Percentiles rank a stretch among this genome's conserved stretches.
Conservation (phyloP, 2,113 vertebrate genomes). For the Petrocephalus microphthalmus region DNA sequence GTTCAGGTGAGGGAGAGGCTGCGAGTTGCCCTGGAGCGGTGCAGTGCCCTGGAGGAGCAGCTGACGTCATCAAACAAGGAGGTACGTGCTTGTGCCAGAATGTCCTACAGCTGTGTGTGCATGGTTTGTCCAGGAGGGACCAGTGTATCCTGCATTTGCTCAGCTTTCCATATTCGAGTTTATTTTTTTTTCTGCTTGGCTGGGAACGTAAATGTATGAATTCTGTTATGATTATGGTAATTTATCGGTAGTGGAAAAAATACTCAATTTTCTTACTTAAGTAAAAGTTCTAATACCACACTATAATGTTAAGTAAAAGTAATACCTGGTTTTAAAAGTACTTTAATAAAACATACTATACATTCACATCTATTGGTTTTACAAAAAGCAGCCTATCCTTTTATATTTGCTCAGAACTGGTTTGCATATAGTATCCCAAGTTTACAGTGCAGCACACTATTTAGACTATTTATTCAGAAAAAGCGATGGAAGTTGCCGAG, state of each 20-base stretch:
- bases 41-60: constrained; percentile 87
- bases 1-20: constrained; percentile 85
- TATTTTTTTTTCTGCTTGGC: neutral
- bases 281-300: neutral
- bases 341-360: no score
- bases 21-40: constrained; percentile 89
- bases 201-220: neutral
- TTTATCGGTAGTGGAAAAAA: neutral
- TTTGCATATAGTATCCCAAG: no score
- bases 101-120: neutral
- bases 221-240: neutral
- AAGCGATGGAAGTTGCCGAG: no score
- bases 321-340: neutral
- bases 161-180: neutral
- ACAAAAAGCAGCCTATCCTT: no score
- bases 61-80: constrained; percentile 86
- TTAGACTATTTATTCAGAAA: no score
- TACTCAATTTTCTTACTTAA: neutral
- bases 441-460: no score
- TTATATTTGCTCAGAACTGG: no score
- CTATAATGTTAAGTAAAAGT: neutral
- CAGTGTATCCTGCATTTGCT: neutral
- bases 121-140: neutral
- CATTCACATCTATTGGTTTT: no score
- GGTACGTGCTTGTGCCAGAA: constrained; percentile 55